phyloP scores from a whole-genome alignment of 2,888 invertebrate species.

The Myopa tessellatipennis region DNA sequence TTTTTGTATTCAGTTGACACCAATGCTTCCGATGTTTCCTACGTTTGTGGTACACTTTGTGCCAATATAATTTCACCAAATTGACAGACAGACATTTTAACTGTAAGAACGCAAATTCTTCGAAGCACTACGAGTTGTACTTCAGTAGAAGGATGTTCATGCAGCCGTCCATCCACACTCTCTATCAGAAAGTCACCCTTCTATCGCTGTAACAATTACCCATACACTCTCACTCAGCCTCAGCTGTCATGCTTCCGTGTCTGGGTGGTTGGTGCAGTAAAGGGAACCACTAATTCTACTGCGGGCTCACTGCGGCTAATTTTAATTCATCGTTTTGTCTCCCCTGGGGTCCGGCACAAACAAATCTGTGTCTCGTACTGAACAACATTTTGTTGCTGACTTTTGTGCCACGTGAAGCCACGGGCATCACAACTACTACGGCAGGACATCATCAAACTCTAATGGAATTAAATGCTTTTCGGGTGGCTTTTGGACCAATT shows the following conservation, averaged over 20 bases:
- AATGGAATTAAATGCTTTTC: conserved; percentile 23
- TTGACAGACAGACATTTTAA: not conserved
- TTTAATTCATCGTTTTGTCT: conserved; percentile 28
- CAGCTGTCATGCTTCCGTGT: not conserved
- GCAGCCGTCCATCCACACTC: not conserved
- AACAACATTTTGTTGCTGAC: conserved; percentile 10
- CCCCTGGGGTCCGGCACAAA: conserved; percentile 7
- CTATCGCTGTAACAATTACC: too few species aligned
- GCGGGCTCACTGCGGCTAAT: conserved; percentile 20
- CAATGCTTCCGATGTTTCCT: not conserved
- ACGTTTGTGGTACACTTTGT: not conserved
- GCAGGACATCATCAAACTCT: not conserved
- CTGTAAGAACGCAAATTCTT: not conserved
- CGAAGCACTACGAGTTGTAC: not conserved
- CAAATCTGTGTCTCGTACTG: not conserved
- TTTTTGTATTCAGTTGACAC: not conserved
- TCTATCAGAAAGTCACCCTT: too few species aligned
- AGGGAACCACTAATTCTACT: conserved; percentile 19
- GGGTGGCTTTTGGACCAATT: not conserved
- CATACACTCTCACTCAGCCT: not conserved
- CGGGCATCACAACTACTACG: not conserved
- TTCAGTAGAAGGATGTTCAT: not conserved
- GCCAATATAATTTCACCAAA: not conserved
- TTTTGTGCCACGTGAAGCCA: not conserved
- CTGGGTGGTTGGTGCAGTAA: not conserved